Evolutionary conservation across 2,113 vertebrate species (phyloP).

Genomic region (Aix galericulata): DNA sequence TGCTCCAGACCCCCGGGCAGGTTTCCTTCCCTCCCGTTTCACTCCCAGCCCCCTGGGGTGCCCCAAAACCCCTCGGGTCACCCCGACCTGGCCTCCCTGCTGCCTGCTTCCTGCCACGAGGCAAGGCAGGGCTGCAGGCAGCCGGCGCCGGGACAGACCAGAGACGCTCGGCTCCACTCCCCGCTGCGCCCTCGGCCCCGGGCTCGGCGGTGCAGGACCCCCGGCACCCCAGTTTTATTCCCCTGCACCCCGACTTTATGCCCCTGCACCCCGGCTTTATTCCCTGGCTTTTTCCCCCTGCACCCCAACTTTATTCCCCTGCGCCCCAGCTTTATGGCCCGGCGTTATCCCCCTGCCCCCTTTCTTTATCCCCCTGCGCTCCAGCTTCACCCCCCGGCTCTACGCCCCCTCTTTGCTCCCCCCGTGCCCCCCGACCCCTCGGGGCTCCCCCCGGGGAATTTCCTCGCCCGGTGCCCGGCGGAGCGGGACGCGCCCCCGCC

Average conservation of each 20-base stretch:
- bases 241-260: fast-evolving
- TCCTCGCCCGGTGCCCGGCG: neutral
- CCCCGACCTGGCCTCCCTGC: neutral
- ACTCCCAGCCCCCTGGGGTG: neutral
- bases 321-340: no score
- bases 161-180: fast-evolving
- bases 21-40: fast-evolving
- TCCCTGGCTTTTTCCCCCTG: neutral
- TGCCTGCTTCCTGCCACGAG: conserved; percentile 61
- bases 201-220: neutral
- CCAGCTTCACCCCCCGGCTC: no score
- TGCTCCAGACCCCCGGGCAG: fast-evolving
- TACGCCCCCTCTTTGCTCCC: neutral
- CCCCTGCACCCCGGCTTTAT: no score
- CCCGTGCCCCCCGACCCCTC: neutral
- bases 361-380: neutral
- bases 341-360: neutral
- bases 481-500: neutral
- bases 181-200: neutral
- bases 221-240: neutral
- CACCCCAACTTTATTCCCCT: neutral
- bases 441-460: neutral
- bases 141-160: neutral
- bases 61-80: neutral
- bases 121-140: neutral